Base-by-base conservation (phyloP, 1,140 invertebrate genomes). In the Diorhabda carinulata region DNA sequence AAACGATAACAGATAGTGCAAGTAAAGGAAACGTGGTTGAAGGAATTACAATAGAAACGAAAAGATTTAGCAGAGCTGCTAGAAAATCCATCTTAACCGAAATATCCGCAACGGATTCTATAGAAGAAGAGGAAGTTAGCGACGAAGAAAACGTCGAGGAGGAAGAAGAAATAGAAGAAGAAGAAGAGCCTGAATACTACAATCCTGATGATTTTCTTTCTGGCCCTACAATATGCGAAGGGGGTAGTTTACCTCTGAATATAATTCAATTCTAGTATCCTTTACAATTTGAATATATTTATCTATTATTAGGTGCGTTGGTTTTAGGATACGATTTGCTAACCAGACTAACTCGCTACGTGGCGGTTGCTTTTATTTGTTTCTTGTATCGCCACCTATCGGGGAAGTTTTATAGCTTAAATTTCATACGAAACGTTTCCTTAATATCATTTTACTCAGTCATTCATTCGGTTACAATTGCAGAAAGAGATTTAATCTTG, bases 401-500 rank as follows among this genome's bases (percentile, higher is more conserved):
- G 25, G 25, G 52, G 52, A 56, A 7, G n/a, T 56, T 56, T 7
- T 2, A 7, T 56, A n/a, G 52, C 52, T 7, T 7, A 56, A 7
- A 7, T 56, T n/a, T 57, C 56, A 5, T 56, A 61, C 43, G 6
- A 6, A 6, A 63, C 65, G 69, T 65, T 71, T 70, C 59, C 63
- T 74, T 63, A 70, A 64, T 44, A 47, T 2, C 8, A 52, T 41
- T 52, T 6, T 52, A 8, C 5, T 43, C 66, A 93, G 91, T 81
- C 84, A 92, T 84, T 95, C 93, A 0, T 95, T 90, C 81, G 93
- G 92, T n/a, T 96, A 95, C 77, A 89, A 96, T 77, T 94, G 92
- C 78, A 86, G 85, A 69, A 91, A 88, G 71, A 85, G 89, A 61
- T 92, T 90, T 73, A 97, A 97, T 81, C 78, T 97, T 6, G 88